phyloP scores from a whole-genome alignment of 1,140 invertebrate genomes.

The Orius insidiosus region DNA sequence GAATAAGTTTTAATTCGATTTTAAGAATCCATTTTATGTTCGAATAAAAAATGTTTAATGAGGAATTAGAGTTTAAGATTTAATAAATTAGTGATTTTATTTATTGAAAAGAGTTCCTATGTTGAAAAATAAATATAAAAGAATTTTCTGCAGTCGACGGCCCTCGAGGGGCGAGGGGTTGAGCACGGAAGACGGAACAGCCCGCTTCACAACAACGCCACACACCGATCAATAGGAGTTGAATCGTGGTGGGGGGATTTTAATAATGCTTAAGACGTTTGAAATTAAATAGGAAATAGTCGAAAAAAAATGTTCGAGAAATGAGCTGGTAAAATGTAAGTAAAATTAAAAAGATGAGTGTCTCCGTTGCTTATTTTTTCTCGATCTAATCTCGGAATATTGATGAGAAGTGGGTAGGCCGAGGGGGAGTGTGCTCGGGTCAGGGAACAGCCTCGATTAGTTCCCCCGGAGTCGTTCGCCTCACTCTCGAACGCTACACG shows the following conservation, averaged over 20 bases:
- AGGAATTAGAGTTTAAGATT: no score
- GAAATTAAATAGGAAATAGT: not conserved
- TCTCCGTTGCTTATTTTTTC: not conserved
- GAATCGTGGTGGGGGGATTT: not conserved
- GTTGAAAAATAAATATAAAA: no score
- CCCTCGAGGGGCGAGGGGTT: slow-evolving; percentile 3
- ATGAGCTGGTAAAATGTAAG: not conserved
- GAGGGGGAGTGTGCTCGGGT: slow-evolving; percentile 13
- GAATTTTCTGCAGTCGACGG: no score
- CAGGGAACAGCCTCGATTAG: slow-evolving; percentile 14
- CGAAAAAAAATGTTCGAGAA: not conserved
- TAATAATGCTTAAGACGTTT: not conserved
- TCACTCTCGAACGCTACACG: not conserved
- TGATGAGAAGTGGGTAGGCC: not conserved
- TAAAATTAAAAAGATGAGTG: not conserved
- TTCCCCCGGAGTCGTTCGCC: slow-evolving; percentile 17
- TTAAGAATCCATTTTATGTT: no score
- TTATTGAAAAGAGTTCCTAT: no score
- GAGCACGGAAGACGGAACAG: slow-evolving; percentile 5
- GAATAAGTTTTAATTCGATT: no score
- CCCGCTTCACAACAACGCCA: slow-evolving; percentile 10
- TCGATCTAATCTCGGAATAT: slow-evolving; percentile 8
- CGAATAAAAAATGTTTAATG: no score
- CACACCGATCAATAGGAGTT: slow-evolving; percentile 15
- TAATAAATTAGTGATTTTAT: no score